Base-by-base conservation (phyloP, 2,797 vertebrate genomes). In the Hypotaenidia okinawae region DNA sequence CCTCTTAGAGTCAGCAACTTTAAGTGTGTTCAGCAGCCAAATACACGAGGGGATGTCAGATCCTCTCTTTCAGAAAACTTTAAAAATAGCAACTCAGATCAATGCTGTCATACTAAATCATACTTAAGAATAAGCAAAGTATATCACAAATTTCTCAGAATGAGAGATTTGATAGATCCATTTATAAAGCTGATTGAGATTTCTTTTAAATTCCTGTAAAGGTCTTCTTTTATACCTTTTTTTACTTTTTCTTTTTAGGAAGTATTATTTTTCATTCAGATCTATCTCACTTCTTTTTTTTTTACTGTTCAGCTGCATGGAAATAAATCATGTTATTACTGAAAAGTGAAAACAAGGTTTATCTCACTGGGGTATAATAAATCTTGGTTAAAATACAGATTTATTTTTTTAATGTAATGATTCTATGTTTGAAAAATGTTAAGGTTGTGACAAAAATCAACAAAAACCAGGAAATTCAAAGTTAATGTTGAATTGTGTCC, bases 381-480 rank as follows among this genome's bases (percentile, higher is more conserved):
- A 96, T 96, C 92, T 95, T 93, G 19, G 37, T 93, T 95, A 93
- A 95, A 95, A 96, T 81, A 79, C 51, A 87, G 82, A 81, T 49
- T 69, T 87, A 2, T 83, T 94, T 95, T 90, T 82, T 89, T 84
- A 92, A 88, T 83, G 59, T 62, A 94, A 94, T 94, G 95, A 91
- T 96, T 94, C 43, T 90, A 49, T 87, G 47, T 95, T 91, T 84
- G 84, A 95, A 96, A 96, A 97, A 97, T 87, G 55, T 90, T 94
- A 88, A 75, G 61, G 92, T 93, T 95, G 74, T 22, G 39, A 96
- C 93, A 94, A 97, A 96, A 97, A 95, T 91, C 90, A 96, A 97
- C 88, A 95, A 95, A 96, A 97, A 49, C 22, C 95, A 95, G 95
- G 82, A 95, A 97, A 96, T 93, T 77, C 80, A 88, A 95, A 96